Base-by-base conservation (phyloP, 2,797 vertebrate genomes). In the Lacerta bilineata region DNA sequence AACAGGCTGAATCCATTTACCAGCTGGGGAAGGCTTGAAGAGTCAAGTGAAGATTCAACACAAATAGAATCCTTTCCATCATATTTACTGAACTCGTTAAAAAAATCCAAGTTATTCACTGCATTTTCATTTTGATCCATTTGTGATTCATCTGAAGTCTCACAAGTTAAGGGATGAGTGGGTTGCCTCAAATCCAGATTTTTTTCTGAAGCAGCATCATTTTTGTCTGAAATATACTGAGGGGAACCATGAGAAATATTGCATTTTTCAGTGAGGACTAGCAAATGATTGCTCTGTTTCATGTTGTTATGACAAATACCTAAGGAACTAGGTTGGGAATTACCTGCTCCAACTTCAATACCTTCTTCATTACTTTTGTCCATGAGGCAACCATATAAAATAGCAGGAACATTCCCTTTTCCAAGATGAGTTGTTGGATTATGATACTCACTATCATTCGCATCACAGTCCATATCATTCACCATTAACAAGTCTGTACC, bases 1-100 rank as follows among this genome's bases (percentile, higher is more conserved):
- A 97, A 74, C 33, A 96, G 91, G 33, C 91, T 89, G 0, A 97
- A 91, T n/a, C 75, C 78, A 59, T 94, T 95, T 93, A 80, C 87
- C 86, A 94, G 39, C 64, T 55, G 59, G 25, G 89, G 83, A 86
- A 92, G 75, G 50, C 71, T 69, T 83, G 90, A 90, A 81, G 87
- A 94, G 87, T 80, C 59, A 77, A 33, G 27, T 25, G 13, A 46
- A 46, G 13, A 4, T 39, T 88, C 92, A 80, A 84, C 84, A 83
- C 29, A 89, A 61, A 91, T 83, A 72, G 7, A 27, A 89, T 84
- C 84, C 33, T 27, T 2, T 89, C 72, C 59, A 90, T 92, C 90
- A 39, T 68, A 41, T 88, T 66, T 69, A 87, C 5, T 68, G 36
- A 3, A 20, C 80, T 91, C 90, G 5, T 0, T 18, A 13, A 83